phyloP scores from a whole-genome alignment of 2,888 invertebrate genomes.

The Ligdia adustata region DNA sequence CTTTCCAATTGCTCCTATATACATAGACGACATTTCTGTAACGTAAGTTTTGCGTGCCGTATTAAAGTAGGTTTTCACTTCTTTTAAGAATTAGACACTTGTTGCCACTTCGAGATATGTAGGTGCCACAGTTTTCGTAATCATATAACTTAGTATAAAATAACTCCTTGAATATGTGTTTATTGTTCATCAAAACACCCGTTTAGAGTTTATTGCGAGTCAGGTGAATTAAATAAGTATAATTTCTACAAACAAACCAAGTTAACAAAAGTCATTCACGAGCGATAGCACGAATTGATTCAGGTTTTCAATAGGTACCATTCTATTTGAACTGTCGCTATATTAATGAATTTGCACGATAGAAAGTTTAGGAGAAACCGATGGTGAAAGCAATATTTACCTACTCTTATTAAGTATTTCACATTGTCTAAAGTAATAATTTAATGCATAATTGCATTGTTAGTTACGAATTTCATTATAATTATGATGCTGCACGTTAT shows the following conservation, averaged over 20 bases:
- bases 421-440: conserved; percentile 10
- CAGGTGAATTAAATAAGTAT: no score
- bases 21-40: no score
- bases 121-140: no score
- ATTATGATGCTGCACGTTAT: conserved; percentile 7
- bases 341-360: conserved; percentile 58
- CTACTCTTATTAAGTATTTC: conserved; percentile 38
- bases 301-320: conserved; percentile 9
- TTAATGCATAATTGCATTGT: conserved; percentile 17
- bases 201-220: no score
- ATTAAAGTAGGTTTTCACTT: no score
- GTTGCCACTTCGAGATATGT: no score
- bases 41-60: no score
- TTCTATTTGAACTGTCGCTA: conserved; percentile 38
- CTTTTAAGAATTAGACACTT: no score
- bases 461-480: conserved; percentile 7
- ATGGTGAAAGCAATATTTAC: conserved; percentile 53
- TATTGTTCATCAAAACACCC: no score
- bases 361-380: conserved; percentile 48
- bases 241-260: conserved; percentile 1
- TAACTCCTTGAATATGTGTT: no score
- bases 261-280: not conserved
- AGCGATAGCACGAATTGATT: conserved; percentile 25
- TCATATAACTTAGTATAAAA: no score
- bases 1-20: no score